Evolutionary conservation across 2,888 invertebrate species (phyloP).

Genomic region (Pediacus dermestoides): DNA sequence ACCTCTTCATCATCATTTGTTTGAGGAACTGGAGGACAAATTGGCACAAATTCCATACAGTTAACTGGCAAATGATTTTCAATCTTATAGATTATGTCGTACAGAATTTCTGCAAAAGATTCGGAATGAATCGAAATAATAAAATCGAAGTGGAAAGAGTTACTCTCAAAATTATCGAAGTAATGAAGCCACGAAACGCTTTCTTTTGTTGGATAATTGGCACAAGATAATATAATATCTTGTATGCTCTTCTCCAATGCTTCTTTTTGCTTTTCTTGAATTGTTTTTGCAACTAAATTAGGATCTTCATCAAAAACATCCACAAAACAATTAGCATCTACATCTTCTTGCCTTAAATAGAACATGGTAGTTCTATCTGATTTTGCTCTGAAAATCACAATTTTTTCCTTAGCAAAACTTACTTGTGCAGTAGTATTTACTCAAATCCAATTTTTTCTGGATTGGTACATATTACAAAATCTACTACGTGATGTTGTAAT

Average conservation of each 20-base stretch:
- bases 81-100: slow-evolving; percentile 2
- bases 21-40: background rate
- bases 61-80: no score
- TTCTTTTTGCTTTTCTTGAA: slow-evolving; percentile 2
- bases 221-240: slow-evolving; percentile 14
- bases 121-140: background rate
- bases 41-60: background rate
- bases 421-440: slow-evolving; percentile 10
- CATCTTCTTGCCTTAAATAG: slow-evolving; percentile 20
- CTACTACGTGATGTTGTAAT: slow-evolving; percentile 23
- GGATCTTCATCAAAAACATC: slow-evolving; percentile 15
- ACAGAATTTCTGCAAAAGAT: slow-evolving; percentile 8
- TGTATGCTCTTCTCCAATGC: slow-evolving; percentile 12
- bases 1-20: no score
- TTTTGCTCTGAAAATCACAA: slow-evolving; percentile 25
- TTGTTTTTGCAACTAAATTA: slow-evolving; percentile 15
- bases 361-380: slow-evolving; percentile 23
- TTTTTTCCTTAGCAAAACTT: background rate
- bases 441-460: slow-evolving; percentile 21
- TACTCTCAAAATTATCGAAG: slow-evolving; percentile 9
- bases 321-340: slow-evolving; percentile 15
- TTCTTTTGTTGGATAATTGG: slow-evolving; percentile 13
- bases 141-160: background rate
- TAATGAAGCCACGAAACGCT: slow-evolving; percentile 14
- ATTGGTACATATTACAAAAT: slow-evolving; percentile 23